phyloP scores from a whole-genome alignment of 2,797 vertebrate genomes.

The Notamacropus eugenii region DNA sequence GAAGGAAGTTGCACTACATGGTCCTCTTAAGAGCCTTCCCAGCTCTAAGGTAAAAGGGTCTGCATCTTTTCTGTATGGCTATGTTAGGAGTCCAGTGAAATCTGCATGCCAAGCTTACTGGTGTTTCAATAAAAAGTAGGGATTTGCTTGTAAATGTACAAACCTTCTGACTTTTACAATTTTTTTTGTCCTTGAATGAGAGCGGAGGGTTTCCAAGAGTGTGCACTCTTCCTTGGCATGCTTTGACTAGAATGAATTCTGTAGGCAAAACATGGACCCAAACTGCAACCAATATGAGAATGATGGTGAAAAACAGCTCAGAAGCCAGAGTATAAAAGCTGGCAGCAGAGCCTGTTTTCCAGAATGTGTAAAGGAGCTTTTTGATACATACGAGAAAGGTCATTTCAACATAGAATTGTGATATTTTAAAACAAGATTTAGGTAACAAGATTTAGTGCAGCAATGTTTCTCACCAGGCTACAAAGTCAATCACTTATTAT shows the following conservation, averaged over 20 bases:
- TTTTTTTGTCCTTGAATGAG: not conserved
- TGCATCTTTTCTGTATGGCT: not conserved
- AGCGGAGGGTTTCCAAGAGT: not conserved
- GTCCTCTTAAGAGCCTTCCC: not conserved
- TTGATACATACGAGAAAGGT: not conserved
- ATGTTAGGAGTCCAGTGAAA: not conserved
- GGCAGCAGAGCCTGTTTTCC: not conserved
- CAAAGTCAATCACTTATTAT: not conserved
- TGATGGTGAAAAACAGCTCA: not conserved
- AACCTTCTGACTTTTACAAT: not conserved
- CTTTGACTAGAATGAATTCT: not conserved
- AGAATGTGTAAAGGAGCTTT: not conserved
- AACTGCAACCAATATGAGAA: not conserved
- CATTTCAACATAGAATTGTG: not conserved
- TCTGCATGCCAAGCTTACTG: not conserved
- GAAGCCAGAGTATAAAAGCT: not conserved
- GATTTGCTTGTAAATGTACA: not conserved
- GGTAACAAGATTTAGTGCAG: not conserved
- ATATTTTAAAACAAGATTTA: not conserved
- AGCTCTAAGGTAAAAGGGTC: not conserved
- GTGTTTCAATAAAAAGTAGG: not conserved
- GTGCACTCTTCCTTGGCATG: not conserved
- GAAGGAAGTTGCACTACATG: not conserved
- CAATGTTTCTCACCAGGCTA: not conserved
- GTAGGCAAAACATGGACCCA: conserved; percentile 35